Conservation (phyloP, 2,113 vertebrate genomes). For the Thomomys bottae region DNA sequence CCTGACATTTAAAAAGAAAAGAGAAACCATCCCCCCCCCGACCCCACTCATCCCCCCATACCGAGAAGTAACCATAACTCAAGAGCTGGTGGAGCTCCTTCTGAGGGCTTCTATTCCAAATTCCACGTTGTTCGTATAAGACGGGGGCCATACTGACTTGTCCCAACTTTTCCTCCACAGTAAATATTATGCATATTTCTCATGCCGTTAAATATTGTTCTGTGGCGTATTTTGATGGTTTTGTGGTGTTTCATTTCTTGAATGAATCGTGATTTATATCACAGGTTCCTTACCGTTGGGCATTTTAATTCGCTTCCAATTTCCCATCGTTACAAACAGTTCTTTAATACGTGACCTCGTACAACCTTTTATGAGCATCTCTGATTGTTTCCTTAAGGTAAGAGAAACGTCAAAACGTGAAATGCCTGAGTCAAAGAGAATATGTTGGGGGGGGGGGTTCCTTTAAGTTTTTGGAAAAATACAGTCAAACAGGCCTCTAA, state of each 20-base stretch:
- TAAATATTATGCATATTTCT: conserved; percentile 48
- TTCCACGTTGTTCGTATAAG: background rate
- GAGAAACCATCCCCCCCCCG: background rate
- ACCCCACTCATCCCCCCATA: background rate
- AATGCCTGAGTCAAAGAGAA: conserved; percentile 31
- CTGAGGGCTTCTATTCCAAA: background rate
- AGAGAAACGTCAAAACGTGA: conserved; percentile 11
- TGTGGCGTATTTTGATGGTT: conserved; percentile 48
- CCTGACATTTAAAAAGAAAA: conserved; percentile 14
- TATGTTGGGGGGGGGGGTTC: background rate
- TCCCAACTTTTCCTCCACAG: conserved; percentile 29
- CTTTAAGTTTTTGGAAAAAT: conserved; percentile 26
- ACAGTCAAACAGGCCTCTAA: background rate
- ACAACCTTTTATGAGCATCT: background rate
- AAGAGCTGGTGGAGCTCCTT: background rate
- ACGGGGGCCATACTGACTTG: background rate
- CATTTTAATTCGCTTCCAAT: conserved; percentile 30
- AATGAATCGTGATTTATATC: conserved; percentile 56
- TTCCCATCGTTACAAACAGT: conserved; percentile 30
- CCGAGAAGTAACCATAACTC: conserved; percentile 4
- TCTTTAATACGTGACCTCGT: background rate
- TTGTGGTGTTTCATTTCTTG: conserved; percentile 65
- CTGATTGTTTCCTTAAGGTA: conserved; percentile 69
- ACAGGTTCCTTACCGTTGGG: conserved; percentile 37
- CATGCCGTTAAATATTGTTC: conserved; percentile 38